Evolutionary conservation across 2,797 vertebrate species (phyloP).

Genomic region (Anguilla marmorata): DNA sequence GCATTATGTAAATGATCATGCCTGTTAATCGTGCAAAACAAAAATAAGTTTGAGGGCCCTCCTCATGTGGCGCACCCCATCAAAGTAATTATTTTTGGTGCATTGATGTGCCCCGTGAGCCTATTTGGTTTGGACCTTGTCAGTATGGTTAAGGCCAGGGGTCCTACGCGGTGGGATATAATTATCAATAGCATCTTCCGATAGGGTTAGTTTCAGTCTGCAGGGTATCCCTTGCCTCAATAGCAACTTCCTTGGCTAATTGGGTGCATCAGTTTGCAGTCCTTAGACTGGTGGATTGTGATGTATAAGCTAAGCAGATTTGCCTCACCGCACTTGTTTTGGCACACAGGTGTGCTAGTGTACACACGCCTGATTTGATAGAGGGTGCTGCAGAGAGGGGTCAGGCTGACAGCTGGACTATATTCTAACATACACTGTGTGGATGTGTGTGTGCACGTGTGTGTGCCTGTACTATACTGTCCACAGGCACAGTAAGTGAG

Average conservation of each 20-base stretch:
- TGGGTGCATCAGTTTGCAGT: neutral
- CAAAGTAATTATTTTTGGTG: neutral
- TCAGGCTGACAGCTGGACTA: neutral
- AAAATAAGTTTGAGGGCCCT: neutral
- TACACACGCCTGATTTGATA: neutral
- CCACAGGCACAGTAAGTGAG: neutral
- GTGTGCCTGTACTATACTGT: neutral
- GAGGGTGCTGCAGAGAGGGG: neutral
- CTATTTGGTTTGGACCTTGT: neutral
- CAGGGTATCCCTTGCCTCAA: neutral
- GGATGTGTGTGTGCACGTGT: neutral
- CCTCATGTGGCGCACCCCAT: neutral
- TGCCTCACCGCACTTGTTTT: neutral
- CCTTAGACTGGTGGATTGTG: neutral
- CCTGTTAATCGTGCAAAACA: neutral
- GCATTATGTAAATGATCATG: neutral
- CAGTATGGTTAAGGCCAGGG: neutral
- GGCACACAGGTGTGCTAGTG: no score
- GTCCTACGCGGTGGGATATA: neutral
- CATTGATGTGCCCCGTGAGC: neutral
- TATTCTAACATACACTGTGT: neutral
- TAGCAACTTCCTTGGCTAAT: neutral
- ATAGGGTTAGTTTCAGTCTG: neutral
- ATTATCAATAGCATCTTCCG: neutral
- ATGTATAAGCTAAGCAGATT: neutral